Base-by-base conservation (phyloP, 1,140 invertebrate species). In the Drosophila azteca region DNA sequence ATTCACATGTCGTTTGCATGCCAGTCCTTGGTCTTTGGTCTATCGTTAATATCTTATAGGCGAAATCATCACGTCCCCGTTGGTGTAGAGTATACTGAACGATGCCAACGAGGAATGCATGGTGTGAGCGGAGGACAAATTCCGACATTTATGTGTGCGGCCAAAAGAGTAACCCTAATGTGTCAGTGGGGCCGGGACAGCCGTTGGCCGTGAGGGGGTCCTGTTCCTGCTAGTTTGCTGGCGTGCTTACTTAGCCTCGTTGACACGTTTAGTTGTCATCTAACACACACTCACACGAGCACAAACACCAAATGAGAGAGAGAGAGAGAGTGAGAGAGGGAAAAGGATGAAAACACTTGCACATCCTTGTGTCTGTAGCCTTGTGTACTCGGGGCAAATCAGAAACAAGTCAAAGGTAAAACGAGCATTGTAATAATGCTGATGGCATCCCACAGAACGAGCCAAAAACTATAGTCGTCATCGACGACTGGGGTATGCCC, bases 261-360 rank as follows among this genome's bases (percentile, higher is more conserved):
- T 85, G 82, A 85, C 82, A 85, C 81, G 82, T 85, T 85, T 87
- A 82, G 83, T 75, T 81, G 77, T 60, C 62, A 67, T 59, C 65
- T 87, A 73, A 78, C 74, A 81, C 53, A 77, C 45, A 51, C 45
- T 59, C 31, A 54, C 51, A 51, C 51, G 49, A 26, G 41, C 43
- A 59, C 24, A 52, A 31, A 22, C 46, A 22, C 17, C 17, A 20
- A n/a, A n/a, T n/a, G n/a, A n/a, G 20, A 48, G n/a, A 15, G 35
- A 39, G 35, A 13, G 35, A 13, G 35, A 39, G 35, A 13, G 31
- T 4, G 9, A 1, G 31, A 11, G 9, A 64, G 31, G 35, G 58
- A 31, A 22, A 24, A 65, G 49, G 31, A 57, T 29, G 54, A 57
- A 60, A 57, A 60, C 49, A 53, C 49, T 52, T 50, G 57, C 45